Conservation (phyloP, 1,140 invertebrate genomes). For the Panagrolaimus sp. region DNA sequence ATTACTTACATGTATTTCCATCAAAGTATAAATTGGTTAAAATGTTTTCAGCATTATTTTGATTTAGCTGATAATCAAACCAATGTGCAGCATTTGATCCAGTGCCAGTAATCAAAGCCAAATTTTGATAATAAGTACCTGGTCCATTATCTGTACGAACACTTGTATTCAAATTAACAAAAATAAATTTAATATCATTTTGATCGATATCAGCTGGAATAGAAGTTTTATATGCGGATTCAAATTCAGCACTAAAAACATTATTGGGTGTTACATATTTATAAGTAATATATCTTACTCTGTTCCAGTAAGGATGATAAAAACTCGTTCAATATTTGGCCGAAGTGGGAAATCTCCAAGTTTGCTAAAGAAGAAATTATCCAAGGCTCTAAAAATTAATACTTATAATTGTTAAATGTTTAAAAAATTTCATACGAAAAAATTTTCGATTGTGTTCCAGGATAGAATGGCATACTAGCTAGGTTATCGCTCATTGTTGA, state of each 20-base stretch:
- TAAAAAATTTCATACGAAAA: neutral
- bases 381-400: neutral
- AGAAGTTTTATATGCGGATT: neutral
- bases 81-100: neutral
- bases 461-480: neutral
- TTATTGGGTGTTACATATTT: neutral
- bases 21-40: neutral
- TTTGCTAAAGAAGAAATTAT: neutral
- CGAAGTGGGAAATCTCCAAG: neutral
- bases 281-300: neutral
- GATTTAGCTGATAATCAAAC: neutral
- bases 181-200: neutral
- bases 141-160: too few relatives aligned
- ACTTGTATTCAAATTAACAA: neutral
- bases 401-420: neutral
- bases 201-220: neutral
- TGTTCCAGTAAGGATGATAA: neutral
- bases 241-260: neutral
- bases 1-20: constrained; percentile 5
- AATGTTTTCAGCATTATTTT: neutral
- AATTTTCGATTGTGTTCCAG: neutral
- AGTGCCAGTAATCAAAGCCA: neutral
- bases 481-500: neutral
- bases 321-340: neutral
- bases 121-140: too few relatives aligned